A percentile compares a stretch with the other conserved stretches of the same genome.
These are phyloP conservation scores for Avahi laniger DNA, from an alignment of 2,797 vertebrate genomes.

Conservation along the genomic window DNA sequence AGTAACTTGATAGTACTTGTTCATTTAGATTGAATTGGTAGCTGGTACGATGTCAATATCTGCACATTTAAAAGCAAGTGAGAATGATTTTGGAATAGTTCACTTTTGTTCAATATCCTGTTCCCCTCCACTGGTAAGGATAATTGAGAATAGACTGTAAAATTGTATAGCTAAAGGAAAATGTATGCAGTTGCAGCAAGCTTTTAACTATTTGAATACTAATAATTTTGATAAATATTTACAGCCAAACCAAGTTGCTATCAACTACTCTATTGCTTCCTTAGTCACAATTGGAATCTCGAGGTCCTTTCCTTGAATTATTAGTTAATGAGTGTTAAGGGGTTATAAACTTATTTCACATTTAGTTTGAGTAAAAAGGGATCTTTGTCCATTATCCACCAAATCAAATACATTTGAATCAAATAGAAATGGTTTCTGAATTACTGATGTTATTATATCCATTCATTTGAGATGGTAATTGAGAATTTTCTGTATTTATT, in stretches of 20 bases:
- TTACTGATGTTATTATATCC: not conserved
- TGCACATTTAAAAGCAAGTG: slow-evolving; percentile 32
- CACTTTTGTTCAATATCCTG: not conserved
- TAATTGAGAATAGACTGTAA: not conserved
- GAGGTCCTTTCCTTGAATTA: not conserved
- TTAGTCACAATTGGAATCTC: not conserved
- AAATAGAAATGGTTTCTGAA: not conserved
- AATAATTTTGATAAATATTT: not conserved
- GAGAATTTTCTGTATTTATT: not conserved
- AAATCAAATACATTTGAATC: not conserved
- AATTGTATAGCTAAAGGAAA: not conserved
- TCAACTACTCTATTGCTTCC: not conserved
- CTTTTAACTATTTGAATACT: not conserved
- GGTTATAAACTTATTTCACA: not conserved
- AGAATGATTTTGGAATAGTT: not conserved
- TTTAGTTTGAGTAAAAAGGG: not conserved
- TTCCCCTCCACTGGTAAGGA: not conserved
- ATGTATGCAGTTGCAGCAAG: not conserved
- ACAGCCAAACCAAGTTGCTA: not conserved
- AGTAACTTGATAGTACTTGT: not conserved
- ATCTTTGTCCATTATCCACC: not conserved
- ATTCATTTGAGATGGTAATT: not conserved
- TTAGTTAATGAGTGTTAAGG: not conserved
- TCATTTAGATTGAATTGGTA: not conserved
- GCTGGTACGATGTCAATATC: not conserved